Conservation (phyloP, 1,140 invertebrate species). For the silkworm (Bombyx mori) region ASM3026992v2 NC_085120.1:8033001-8033500, state of each 20-base stretch:
- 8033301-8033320: slow-evolving; percentile 49
- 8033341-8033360: slow-evolving; percentile 35
- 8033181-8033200: too few relatives aligned
- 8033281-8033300: slow-evolving; percentile 2
- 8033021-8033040: too few relatives aligned
- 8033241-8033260: slow-evolving; percentile 2
- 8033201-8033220: slow-evolving; percentile 2
- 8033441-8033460: not conserved
- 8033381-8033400: slow-evolving; percentile 53
- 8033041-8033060: too few relatives aligned
- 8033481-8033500: too few relatives aligned
- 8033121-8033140: too few relatives aligned
- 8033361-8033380: slow-evolving; percentile 37
- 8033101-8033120: too few relatives aligned
- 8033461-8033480: not conserved
- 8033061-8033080: too few relatives aligned
- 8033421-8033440: not conserved
- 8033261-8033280: not conserved
- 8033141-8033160: too few relatives aligned
- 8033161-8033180: too few relatives aligned
- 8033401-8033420: not conserved
- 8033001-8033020: too few relatives aligned
- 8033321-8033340: slow-evolving; percentile 56
- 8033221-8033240: not conserved
- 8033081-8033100: too few relatives aligned